Conservation (phyloP, 1,140 invertebrate species). For the Caenorhabditis inopinata region DNA sequence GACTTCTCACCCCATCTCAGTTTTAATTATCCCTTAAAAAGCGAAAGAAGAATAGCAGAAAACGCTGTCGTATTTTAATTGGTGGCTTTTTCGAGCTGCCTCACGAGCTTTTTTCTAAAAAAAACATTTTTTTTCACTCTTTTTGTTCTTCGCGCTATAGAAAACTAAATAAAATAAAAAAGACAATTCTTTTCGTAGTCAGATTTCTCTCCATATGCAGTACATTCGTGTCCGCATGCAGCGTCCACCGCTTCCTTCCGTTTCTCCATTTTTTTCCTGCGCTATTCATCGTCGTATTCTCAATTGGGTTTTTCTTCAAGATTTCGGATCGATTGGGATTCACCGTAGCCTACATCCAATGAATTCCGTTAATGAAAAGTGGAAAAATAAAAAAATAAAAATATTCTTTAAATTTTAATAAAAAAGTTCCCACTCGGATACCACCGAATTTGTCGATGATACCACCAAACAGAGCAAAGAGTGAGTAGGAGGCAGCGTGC, state of each 20-base stretch:
- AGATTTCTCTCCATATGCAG: no score
- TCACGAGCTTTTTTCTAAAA: neutral
- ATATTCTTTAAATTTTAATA: no score
- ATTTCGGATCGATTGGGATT: neutral
- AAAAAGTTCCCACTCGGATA: no score
- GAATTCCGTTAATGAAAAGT: no score
- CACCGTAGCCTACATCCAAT: neutral
- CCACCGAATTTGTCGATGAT: no score
- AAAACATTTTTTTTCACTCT: neutral
- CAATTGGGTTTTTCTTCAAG: neutral
- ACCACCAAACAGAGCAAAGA: no score
- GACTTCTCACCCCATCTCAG: neutral
- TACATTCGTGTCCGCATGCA: no score
- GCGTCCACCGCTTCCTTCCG: neutral
- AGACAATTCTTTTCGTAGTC: neutral
- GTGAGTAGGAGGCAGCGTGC: no score
- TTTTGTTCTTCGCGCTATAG: neutral
- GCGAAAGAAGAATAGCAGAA: neutral
- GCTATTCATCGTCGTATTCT: neutral
- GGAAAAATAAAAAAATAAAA: no score
- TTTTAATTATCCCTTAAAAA: neutral
- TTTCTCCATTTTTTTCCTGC: neutral
- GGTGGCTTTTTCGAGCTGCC: constrained; percentile 9
- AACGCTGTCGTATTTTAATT: constrained; percentile 2
- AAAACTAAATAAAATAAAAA: constrained; percentile 4